Evolutionary conservation across 2,888 invertebrate species (phyloP), one percentile per base, ranked within the genome.

Genomic region (Scaptomyza reducta): DNA sequence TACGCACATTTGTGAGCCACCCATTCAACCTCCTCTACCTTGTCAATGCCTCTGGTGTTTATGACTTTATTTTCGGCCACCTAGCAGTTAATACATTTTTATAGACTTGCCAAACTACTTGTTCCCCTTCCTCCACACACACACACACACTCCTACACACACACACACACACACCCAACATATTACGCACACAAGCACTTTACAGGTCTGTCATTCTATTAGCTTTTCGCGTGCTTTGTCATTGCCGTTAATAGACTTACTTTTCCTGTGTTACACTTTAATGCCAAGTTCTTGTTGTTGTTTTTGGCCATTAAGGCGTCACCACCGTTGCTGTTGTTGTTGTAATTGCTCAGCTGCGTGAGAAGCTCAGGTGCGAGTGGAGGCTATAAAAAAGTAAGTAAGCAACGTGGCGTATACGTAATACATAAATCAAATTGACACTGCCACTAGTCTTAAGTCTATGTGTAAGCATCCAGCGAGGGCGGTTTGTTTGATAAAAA

Each of bases 201-300:
- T 65, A 65, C 57, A 61, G 66, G 69, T 69, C 67, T 72, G 79
- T 78, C 67, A 88, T 84, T 75, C 88, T 84, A 88, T 84, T 87
- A 88, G 85, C 82, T 88, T 88, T 88, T 88, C 85, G 88, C 85
- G 87, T 85, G 79, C 81, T 81, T 78, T 84, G 84, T 88, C 88
- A 87, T 84, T 78, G 87, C 79, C 64, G 85, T 87, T 84, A 84
- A 84, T 84, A 88, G 88, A 88, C 88, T 81, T 87, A 78, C 79
- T 81, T 88, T 77, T 62, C 58, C 68, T 65, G 58, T 70, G 58
- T 58, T 57, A 53, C 49, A 56, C 64, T 59, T 59, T 56, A 63
- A 44, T 64, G 49, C 38, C 27, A 53, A 31, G 40, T 47, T 51
- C 7, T 38, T 33, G 18, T 55, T 45, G 49, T 56, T 42, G 58